Evolutionary conservation across 1,140 invertebrate genomes (phyloP), one percentile per base, ranked within the genome.

Genomic region (Cotesia vestalis): DNA sequence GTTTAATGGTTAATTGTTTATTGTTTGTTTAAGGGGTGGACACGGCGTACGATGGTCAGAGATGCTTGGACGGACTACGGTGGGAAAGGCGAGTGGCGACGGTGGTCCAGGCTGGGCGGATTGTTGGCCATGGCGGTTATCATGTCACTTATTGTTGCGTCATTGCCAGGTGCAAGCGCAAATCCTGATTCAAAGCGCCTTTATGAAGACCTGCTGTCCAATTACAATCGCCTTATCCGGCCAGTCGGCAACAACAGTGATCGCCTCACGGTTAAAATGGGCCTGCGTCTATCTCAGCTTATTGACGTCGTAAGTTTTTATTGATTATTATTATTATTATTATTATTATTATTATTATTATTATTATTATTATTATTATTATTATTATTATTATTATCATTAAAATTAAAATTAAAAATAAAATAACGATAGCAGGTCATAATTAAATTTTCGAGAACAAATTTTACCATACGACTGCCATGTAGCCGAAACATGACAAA

Each of bases 161-260:
- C 80, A 77, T 83, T 85, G 76, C 86, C 80, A 80, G 81, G 81
- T 76, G 83, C 80, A 74, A 77, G 80, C 84, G 93, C 92, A 82
- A 96, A 96, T 89, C 94, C 94, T 80, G 94, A 97, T 87, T 95
- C 95, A 77, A 96, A 96, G 89, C 90, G 95, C 85, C 91, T 97
- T 78, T 97, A 97, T 89, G 95, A 98, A 90, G 95, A 97, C 88
- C 90, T 97, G 75, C 90, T 98, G 77, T 95, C 93, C 82, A 97
- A 97, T 87, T 99, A 99, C 90, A 99, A 99, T 89, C 91, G 96
- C 78, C 93, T 99, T 82, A 98, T 99, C 80, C 89, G 97, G 80
- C 98, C 98, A 61, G 96, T 99, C 74, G 94, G 94, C 75, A 97
- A 99, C 89, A 98, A 97, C 88, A 95, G 95, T 69, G 97, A 99